A percentile compares a stretch with the other conserved stretches of the same genome.
phyloP scores from a whole-genome alignment of 2,888 invertebrate genomes.

The Troides aeacus region DNA sequence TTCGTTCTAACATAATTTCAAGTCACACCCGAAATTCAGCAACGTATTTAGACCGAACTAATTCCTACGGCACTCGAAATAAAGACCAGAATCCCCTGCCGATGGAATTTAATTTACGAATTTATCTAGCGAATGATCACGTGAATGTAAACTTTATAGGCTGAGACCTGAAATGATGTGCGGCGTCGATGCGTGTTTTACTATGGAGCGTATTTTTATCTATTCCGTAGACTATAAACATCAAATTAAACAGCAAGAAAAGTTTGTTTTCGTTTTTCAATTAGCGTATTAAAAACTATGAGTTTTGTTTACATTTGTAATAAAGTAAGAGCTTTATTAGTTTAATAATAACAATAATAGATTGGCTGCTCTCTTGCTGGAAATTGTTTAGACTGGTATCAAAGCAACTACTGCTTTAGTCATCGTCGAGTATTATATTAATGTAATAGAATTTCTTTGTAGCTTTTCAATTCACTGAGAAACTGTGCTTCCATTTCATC shows the following conservation, averaged over 20 bases:
- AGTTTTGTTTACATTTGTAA: neutral
- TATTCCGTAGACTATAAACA: slow-evolving; percentile 26
- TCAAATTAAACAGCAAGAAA: slow-evolving; percentile 24
- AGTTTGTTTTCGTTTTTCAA: slow-evolving; percentile 22
- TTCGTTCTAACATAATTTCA: slow-evolving; percentile 60
- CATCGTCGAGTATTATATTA: too few species aligned
- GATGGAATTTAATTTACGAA: slow-evolving; percentile 71
- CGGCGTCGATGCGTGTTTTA: slow-evolving; percentile 39
- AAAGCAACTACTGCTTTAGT: too few species aligned
- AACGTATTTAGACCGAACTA: slow-evolving; percentile 38
- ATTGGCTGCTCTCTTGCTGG: too few species aligned
- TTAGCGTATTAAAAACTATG: neutral
- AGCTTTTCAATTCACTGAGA: too few species aligned
- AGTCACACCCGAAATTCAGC: slow-evolving; percentile 55
- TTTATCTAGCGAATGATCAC: slow-evolving; percentile 75
- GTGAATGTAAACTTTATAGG: slow-evolving; percentile 74
- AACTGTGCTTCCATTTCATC: too few species aligned
- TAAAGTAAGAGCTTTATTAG: neutral
- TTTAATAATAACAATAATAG: neutral
- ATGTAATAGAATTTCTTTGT: too few species aligned
- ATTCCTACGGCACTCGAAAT: slow-evolving; percentile 37
- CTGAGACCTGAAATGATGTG: slow-evolving; percentile 62
- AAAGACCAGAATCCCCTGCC: slow-evolving; percentile 45
- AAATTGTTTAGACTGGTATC: too few species aligned
- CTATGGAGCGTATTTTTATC: slow-evolving; percentile 21